Base-by-base conservation (phyloP, 2,113 vertebrate species). In the Himantopus leucocephalus region DNA sequence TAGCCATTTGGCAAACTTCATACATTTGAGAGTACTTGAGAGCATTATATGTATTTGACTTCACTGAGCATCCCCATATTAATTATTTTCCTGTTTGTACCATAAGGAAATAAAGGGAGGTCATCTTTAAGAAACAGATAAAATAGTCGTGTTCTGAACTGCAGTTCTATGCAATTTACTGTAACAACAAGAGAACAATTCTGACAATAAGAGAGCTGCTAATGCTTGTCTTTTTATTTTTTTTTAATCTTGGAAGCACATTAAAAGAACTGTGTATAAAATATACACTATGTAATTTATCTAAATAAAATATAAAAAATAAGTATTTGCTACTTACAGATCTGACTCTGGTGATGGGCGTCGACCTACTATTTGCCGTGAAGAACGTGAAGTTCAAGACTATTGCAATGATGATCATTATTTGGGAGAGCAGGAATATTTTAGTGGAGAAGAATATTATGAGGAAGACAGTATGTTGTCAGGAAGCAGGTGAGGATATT, bases 371-470 rank as follows among this genome's bases (percentile, higher is more conserved):
- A 99, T 99, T 97, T 98, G 98, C 82, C 98, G 98, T n/a, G 99
- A 99, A 95, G 99, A 99, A 34, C 95, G 90, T 0, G 96, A 98
- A 41, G 92, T 97, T 14, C 96, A 98, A 66, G 97, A 98, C 47
- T 98, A 98, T 83, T 98, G 98, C 93, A 98, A 99, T 62, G 99
- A 99, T 73, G 98, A 99, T 75, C 97, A 74, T 72, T 98, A 98
- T 89, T 96, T 99, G n/a, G 99, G 97, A 94, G 98, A 98, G 43
- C 98, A 98, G 60, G 99, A 99, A 35, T 99, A 99, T 97, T 99
- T 98, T 96, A 99, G 99, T n/a, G 99, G 99, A 26, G 99, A 99
- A 73, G 99, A 99, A 90, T 99, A 98, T 96, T 99, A 99, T 30
- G 99, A 99, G 79, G 99, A 99, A 1, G 99, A 99, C 88, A 99